A percentile compares a stretch with the other conserved stretches of the same genome.
phyloP scores from a whole-genome alignment of 2,113 vertebrate species.

The Paratilapia polleni region DNA sequence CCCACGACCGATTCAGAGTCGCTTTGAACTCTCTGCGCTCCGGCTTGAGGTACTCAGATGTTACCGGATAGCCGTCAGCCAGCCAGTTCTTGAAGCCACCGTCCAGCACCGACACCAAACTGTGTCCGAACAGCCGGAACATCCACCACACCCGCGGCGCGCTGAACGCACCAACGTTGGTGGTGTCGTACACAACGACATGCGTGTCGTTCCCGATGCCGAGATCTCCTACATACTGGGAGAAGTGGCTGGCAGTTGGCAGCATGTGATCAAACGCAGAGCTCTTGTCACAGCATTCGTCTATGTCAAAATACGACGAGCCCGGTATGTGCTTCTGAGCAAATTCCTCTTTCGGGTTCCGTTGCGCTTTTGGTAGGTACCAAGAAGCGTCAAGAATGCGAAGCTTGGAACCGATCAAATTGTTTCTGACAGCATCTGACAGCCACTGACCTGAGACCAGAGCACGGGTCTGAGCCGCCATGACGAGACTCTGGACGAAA shows the following conservation, averaged over 20 bases:
- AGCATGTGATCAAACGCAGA: conserved; percentile 90
- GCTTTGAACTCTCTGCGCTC: conserved; percentile 78
- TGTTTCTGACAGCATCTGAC: conserved; percentile 82
- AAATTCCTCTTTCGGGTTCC: conserved; percentile 84
- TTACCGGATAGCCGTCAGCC: conserved; percentile 77
- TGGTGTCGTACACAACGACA: conserved; percentile 93
- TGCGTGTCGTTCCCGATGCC: conserved; percentile 88
- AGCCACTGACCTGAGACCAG: conserved; percentile 90
- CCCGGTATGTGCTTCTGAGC: conserved; percentile 87
- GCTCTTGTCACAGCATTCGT: conserved; percentile 86
- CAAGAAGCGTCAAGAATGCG: conserved; percentile 90
- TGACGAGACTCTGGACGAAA: conserved; percentile 39
- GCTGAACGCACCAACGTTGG: conserved; percentile 87
- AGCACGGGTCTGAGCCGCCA: conserved; percentile 84
- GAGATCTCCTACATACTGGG: conserved; percentile 83
- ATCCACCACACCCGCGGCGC: conserved; percentile 97
- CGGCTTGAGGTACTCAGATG: conserved; percentile 71
- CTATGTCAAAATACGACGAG: conserved; percentile 89
- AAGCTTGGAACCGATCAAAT: conserved; percentile 79
- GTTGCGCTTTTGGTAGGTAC: conserved; percentile 88
- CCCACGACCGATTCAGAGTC: conserved; percentile 75
- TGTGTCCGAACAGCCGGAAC: conserved; percentile 92
- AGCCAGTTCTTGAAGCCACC: conserved; percentile 91
- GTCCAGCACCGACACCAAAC: conserved; percentile 87
- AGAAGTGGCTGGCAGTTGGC: conserved; percentile 82